Evolutionary conservation across 1,140 invertebrate species (phyloP), one percentile per base, ranked within the genome.

Genomic region (Fopius arisanus): DNA sequence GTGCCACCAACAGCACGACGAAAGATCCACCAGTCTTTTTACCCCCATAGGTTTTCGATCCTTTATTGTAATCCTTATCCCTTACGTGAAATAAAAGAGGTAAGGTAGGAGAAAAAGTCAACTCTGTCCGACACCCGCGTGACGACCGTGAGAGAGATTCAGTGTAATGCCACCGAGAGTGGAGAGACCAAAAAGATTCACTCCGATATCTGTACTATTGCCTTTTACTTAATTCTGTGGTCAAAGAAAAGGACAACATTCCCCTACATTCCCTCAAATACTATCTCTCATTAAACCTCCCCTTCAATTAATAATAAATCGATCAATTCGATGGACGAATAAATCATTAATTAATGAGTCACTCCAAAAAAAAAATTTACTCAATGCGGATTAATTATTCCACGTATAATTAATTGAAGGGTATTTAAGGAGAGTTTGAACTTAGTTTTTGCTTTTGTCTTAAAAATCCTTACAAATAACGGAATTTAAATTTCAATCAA

Each of bases 71-170:
- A 73, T 73, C 66, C 21, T 68, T 62, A 33, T 33, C 26, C 19
- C 19, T 4, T 65, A 26, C 51, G 43, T 40, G 19, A 26, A 62
- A 40, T 37, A 41, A 59, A 40, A 21, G 33, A 70, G 37, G 37
- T 14, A 70, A 59, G n/a, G 16, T 16, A 33, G 48, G 43, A 14
- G 23, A 29, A 63, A 40, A 59, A n/a, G 37, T 37, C 16, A 26
- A 59, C 21, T 26, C 19, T 59, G 48, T 68, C 66, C 65, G 66
- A 73, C 66, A 73, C 65, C 65, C 65, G 65, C 26, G 72, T 73
- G 72, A 73, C 72, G 72, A 68, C 72, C 72, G 72, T 73, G 72
- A 73, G 72, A 73, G 70, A 72, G 33, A 37, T 21, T 40, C 21
- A 59, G 16, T 71, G 54, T 59, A 71, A 19, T 63, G 54, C 10